phyloP scores from a whole-genome alignment of 2,888 invertebrate genomes.

The Meiosimyza decipiens region DNA sequence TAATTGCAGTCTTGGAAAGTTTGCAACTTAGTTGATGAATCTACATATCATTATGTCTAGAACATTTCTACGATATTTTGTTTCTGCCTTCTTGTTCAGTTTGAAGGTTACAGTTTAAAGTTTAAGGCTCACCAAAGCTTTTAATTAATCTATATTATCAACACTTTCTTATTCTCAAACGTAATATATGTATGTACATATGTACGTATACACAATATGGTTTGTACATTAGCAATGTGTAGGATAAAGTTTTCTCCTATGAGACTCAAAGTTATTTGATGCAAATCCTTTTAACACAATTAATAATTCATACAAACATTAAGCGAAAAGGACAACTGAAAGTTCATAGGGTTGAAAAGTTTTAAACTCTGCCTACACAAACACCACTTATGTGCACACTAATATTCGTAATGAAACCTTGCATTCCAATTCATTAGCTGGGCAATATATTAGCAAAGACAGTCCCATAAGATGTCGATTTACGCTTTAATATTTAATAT shows the following conservation, averaged over 20 bases:
- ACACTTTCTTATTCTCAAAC: constrained; percentile 34
- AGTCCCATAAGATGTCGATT: not conserved
- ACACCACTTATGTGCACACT: not conserved
- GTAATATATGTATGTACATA: constrained; percentile 35
- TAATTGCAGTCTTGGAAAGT: too few relatives aligned
- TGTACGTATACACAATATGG: constrained; percentile 32
- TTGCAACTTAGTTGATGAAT: too few relatives aligned
- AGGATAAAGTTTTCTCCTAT: not conserved
- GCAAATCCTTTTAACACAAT: constrained; percentile 46
- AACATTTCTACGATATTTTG: too few relatives aligned
- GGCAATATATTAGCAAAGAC: constrained; percentile 16
- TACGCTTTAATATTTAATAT: too few relatives aligned
- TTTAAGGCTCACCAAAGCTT: too few relatives aligned
- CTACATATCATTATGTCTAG: too few relatives aligned
- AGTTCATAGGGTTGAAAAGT: too few relatives aligned
- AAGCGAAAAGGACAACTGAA: constrained; percentile 22
- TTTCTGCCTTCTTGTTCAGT: too few relatives aligned
- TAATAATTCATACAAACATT: constrained; percentile 52
- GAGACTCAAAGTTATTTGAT: not conserved
- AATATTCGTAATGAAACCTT: too few relatives aligned
- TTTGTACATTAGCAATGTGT: not conserved
- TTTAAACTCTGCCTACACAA: not conserved
- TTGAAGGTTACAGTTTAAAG: too few relatives aligned
- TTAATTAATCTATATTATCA: too few relatives aligned
- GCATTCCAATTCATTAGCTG: constrained; percentile 18